These are phyloP conservation scores for Caloenas nicobarica DNA, from an alignment of 2,113 vertebrate species.

Conservation along the genomic window DNA sequence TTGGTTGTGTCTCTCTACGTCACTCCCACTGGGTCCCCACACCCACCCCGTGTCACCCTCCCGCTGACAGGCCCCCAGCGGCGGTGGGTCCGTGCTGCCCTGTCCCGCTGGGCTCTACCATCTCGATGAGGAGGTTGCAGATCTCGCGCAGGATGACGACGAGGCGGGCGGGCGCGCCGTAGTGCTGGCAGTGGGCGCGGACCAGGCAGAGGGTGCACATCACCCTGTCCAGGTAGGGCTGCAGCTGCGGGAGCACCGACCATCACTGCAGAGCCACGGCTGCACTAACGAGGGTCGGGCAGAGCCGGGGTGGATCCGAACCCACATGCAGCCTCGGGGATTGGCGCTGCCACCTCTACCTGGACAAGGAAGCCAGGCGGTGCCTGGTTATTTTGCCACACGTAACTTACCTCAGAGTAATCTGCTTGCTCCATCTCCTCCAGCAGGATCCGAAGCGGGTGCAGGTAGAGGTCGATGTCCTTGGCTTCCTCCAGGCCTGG, in stretches of 20 bases:
- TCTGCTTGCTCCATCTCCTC: conserved; percentile 74
- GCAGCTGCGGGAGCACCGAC: conserved; percentile 65
- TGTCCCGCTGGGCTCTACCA: conserved; percentile 62
- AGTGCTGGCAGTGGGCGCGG: conserved; percentile 72
- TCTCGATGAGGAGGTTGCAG: conserved; percentile 79
- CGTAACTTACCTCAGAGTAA: conserved; percentile 51
- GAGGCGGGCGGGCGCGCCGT: conserved; percentile 60
- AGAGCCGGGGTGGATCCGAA: accelerated
- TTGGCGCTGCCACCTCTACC: accelerated
- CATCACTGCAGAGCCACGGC: accelerated
- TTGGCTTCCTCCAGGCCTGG: conserved; percentile 79
- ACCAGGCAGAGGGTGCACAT: conserved; percentile 72
- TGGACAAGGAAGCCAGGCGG: accelerated
- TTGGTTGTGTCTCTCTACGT: accelerated
- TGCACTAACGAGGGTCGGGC: accelerated
- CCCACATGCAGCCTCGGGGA: background rate
- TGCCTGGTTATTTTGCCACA: background rate
- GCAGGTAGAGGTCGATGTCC: conserved; percentile 73
- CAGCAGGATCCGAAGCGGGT: conserved; percentile 63
- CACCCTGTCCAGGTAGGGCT: conserved; percentile 41
- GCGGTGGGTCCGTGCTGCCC: background rate
- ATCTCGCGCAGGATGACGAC: conserved; percentile 80
- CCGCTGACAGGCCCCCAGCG: accelerated
- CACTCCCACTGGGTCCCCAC: accelerated
- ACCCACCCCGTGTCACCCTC: background rate